Conservation (phyloP, 2,797 vertebrate species). For the Acridotheres tristis region DNA sequence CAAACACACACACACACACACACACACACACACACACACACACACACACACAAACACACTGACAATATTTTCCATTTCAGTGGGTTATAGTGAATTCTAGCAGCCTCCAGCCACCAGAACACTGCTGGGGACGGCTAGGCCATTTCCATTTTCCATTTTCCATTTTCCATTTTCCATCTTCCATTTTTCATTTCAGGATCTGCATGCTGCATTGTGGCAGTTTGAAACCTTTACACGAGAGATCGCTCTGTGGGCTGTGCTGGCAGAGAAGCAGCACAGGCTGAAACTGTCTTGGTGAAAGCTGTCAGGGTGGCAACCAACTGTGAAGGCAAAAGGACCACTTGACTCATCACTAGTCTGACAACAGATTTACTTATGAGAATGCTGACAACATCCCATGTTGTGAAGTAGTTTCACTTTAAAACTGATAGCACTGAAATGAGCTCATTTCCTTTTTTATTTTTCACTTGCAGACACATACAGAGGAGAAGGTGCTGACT, state of each 20-base stretch:
- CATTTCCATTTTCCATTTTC: not conserved
- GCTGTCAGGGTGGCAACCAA: not conserved
- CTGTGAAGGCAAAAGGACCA: not conserved
- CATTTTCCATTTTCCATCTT: not conserved
- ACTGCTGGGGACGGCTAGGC: not conserved
- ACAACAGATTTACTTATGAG: not conserved
- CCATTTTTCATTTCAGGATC: not conserved
- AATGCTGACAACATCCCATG: not conserved
- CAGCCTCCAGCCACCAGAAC: not conserved
- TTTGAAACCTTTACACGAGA: accelerated
- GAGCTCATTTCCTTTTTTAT: constrained; percentile 20
- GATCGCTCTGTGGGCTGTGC: accelerated
- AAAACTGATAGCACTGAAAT: not conserved
- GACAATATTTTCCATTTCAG: not conserved
- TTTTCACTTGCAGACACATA: not conserved
- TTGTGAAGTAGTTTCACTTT: constrained; percentile 14
- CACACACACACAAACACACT: not conserved
- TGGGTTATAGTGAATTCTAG: not conserved
- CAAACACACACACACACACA: not conserved
- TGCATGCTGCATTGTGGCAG: not conserved
- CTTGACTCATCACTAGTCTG: not conserved
- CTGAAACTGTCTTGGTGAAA: not conserved
- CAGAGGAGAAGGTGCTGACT: not conserved
- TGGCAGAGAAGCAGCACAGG: not conserved
- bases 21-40: not conserved